These are phyloP conservation scores for Hyalella azteca DNA, from an alignment of 2,888 invertebrate species.

Conservation along the genomic window DNA sequence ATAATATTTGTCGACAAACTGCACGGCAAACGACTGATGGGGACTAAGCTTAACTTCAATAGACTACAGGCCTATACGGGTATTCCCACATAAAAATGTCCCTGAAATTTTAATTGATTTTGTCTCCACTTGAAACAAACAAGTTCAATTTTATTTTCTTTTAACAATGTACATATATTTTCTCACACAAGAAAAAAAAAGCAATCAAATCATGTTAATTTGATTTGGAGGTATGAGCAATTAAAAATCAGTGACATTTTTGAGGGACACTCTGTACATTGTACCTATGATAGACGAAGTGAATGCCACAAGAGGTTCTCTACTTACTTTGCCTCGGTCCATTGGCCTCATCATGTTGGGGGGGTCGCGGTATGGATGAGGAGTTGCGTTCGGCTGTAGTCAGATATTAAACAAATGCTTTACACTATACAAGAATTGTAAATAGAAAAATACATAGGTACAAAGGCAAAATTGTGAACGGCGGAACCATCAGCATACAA, in stretches of 20 bases:
- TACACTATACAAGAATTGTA: not conserved
- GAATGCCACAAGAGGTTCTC: not conserved
- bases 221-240: not conserved
- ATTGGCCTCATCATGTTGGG: not conserved
- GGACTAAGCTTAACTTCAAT: too few species aligned
- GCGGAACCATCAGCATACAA: not conserved
- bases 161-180: not conserved
- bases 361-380: not conserved
- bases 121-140: too few species aligned
- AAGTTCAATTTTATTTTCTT: not conserved
- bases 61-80: too few species aligned
- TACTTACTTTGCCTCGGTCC: conserved; percentile 1
- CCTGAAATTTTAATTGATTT: too few species aligned
- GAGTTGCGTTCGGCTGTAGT: not conserved
- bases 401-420: not conserved
- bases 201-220: not conserved
- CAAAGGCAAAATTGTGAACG: not conserved
- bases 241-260: not conserved
- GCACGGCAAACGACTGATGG: too few species aligned
- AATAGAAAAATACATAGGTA: not conserved
- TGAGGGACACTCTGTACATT: not conserved
- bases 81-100: too few species aligned
- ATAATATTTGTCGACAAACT: too few species aligned
- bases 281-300: not conserved
- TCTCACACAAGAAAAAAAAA: not conserved